Base-by-base conservation (phyloP, 2,888 invertebrate species). In the Hyposoter didymator region DNA sequence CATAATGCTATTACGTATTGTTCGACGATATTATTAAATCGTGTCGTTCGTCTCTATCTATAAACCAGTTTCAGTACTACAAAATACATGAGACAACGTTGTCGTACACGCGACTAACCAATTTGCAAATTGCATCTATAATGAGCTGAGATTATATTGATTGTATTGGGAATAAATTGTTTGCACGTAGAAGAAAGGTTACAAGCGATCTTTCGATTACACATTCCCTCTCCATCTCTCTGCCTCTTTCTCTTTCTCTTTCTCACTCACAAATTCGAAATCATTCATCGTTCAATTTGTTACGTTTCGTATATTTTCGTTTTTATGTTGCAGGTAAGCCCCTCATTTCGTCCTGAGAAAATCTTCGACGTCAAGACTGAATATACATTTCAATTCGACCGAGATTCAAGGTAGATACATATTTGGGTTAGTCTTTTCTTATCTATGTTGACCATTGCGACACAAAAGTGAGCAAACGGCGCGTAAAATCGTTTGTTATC, bases 321-420 rank as follows among this genome's bases (percentile, higher is more conserved):
- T 72, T 83, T 45, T 88, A 22, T 76, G 90, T 90, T 91, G 8
- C 87, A 90, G 91, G 90, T 90, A 90, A 91, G 90, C 72, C 43
- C 62, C 55, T 66, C 66, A 73, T 67, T 22, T 45, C 76, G 14
- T 5, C 45, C 67, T 43, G 67, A 43, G 67, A 43, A 67, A 67
- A 67, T 19, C 52, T 12, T 55, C 72, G 14, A 39, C 52, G 22
- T 32, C 2, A 28, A 8, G n/a, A 52, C 35, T 5, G 39, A 72
- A 52, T 43, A 43, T 19, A 43, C 22, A 43, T 74, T 22, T 17
- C 22, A 43, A 45, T 35, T 52, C 69, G 69, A 43, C 70, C 22
- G 66, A 59, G 66, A 55, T 39, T 73, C 55, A 59, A 62, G 47
- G 78, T 66, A 72, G 55, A 70, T 78, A 39, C 6, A 39, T 2